Conservation (phyloP, 2,113 vertebrate species). For the Lontra canadensis region DNA sequence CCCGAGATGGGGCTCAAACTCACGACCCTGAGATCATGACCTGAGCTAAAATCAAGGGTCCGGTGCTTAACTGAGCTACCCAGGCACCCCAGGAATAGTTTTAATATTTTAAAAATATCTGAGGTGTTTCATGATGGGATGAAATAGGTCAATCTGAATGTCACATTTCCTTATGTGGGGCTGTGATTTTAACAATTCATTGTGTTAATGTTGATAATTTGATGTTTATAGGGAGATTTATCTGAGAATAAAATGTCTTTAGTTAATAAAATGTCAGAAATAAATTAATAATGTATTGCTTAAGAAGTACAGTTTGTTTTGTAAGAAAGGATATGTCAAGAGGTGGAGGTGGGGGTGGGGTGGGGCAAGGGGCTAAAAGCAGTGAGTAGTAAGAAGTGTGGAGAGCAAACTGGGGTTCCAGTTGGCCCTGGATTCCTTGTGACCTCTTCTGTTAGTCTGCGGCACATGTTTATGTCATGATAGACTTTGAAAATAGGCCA, state of each 20-base stretch:
- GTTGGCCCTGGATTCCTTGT: not conserved
- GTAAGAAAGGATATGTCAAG: not conserved
- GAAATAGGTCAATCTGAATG: not conserved
- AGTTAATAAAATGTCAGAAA: not conserved
- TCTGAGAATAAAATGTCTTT: not conserved
- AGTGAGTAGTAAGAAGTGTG: not conserved
- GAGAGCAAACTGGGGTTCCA: not conserved
- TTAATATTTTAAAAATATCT: not conserved
- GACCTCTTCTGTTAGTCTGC: not conserved
- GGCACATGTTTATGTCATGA: not conserved
- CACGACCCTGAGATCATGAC: not conserved
- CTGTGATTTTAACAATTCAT: not conserved
- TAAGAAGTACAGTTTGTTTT: not conserved
- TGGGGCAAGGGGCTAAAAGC: not conserved
- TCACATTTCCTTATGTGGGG: not conserved
- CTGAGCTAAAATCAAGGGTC: not conserved
- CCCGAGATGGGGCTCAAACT: not conserved
- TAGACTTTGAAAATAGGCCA: not conserved
- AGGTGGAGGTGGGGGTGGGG: too few species aligned
- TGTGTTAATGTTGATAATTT: not conserved
- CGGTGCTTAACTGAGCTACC: not conserved
- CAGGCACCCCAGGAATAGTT: not conserved
- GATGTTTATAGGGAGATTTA: not conserved
- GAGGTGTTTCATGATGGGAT: not conserved
- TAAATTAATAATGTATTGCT: not conserved